Base-by-base conservation (phyloP, 2,797 vertebrate genomes). In the Phalanger gymnotis region DNA sequence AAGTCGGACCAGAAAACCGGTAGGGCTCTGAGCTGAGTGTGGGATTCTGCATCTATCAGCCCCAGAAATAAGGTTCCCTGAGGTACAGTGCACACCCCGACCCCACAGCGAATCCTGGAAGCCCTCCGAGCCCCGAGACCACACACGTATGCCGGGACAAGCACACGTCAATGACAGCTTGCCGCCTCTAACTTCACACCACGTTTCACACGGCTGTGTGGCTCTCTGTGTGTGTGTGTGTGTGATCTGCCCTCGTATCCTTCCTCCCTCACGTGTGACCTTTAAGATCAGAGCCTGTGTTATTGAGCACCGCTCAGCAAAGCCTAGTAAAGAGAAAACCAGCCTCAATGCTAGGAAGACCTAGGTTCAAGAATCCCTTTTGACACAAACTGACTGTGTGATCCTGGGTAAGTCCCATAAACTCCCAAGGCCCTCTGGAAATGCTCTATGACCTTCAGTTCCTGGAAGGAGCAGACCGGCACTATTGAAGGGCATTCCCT, bases 91-190 rank as follows among this genome's bases (percentile, higher is more conserved):
- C 90, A 93, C 25, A 52, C 91, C 92, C 90, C 54, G 94, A 96
- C 94, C 95, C 28, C 94, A 95, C 90, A 91, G 58, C 19, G 19
- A 93, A 95, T 56, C 89, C 96, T 56, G 96, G 61, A 3, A 19
- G 92, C 56, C 97, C 95, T 97, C 92, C 93, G 96, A 97, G 98
- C 90, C 31, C 73, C 93, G 95, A 97, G 97, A 97, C 98, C 97
- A 98, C 96, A 95, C 97, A 98, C 53, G 31, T 54, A 81, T 53
- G n/a, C 31, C 0, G 2, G 54, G 16, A 61, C 40, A 92, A 53
- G 58, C 55, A 87, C 90, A 92, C 34, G 95, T 58, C 94, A 94
- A 53, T 30, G 95, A 96, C 97, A 96, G 58, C 92, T 92, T 92
- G 30, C 93, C 91, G 55, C 94, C 92, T 95, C 51, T 92, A 93